Base-by-base conservation (phyloP, 2,888 invertebrate genomes). In the Pammene fasciana region DNA sequence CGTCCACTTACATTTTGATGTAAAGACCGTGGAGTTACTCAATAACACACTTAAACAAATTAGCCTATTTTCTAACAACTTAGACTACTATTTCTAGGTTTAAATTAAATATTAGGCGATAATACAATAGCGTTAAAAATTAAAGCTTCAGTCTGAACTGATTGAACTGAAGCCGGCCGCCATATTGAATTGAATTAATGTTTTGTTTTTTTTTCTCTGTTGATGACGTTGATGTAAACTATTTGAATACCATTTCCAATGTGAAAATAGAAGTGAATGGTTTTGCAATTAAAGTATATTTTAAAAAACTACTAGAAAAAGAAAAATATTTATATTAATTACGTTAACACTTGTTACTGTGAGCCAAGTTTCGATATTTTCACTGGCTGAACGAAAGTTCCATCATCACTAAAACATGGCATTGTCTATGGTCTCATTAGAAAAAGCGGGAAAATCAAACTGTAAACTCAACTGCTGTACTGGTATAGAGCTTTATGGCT, bases 1-100 rank as follows among this genome's bases (percentile, higher is more conserved):
- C 60, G 34, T 65, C 72, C 70, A 86, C 87, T 86, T 86, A 88
- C 87, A 87, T 87, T 75, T 78, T 68, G 67, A 68, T 76, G 61
- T 59, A 55, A 46, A 48, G 43, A 41, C n/a, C 26, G 26, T 34
- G 13, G 26, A 59, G 55, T 48, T 9, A 26, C 41, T 60, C 38
- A 65, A 6, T 34, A 70, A 60, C 16, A 55, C 54, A 60, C 36
- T 70, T 38, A 55, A 41, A 60, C 16, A 55, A 38, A 48, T 41
- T 48, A 41, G 9, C 18, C 41, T 48, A 41, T 61, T 46, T 70
- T 13, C 55, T 16, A 54, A 65, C 26, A 18, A 43, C 52, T 70
- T 45, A 26, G 7, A 38, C 64, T 26, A 59, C 45, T 64, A 57
- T 18, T 52, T 34, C 36, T 57, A 18, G 38, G 52, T 68, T 59